Evolutionary conservation across 53 echinoderm and acorn worm genomes (phyloP), one percentile per base, ranked within the genome.

Genomic region (Paracentrotus lividus): DNA sequence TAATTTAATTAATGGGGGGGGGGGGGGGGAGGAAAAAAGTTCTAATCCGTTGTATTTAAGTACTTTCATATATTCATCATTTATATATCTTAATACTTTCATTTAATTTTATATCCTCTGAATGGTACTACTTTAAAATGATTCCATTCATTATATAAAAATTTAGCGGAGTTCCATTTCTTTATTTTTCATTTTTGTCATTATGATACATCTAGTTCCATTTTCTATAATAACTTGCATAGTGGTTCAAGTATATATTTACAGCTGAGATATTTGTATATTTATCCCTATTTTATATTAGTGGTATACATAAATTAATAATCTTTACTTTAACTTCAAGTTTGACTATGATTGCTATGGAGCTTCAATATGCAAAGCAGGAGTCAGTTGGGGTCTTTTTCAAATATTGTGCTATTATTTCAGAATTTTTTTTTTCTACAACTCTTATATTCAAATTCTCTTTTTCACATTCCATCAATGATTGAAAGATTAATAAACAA

Each of bases 301-400:
- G n/a, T n/a, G n/a, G n/a, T n/a, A n/a, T n/a, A n/a, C n/a, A n/a
- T n/a, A n/a, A n/a, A n/a, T n/a, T 38, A 72, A 72, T 40, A 40
- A 21, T 18, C 72, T 20, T 72, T 38, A 72, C 36, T 72, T 33
- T 12, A 5, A 32, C n/a, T n/a, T n/a, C 32, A 40, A 40, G 1
- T 72, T 0, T 47, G 81, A 47, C 81, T 47, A 49, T 81, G 81
- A 81, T 45, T 81, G 47, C 81, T 81, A 2, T 78, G n/a, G 3
- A 42, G 77, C 18, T 66, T 29, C 8, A 66, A 1, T 81, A 27
- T 27, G 26, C 81, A 47, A 6, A 81, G 81, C 81, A 81, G 24
- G 81, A 81, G 81, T 81, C 81, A 12, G 27, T 24, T 77, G 5
- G 18, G 36, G n/a, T n/a, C n/a, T n/a, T n/a, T n/a, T 72, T 38